Conservation (phyloP, 2,113 vertebrate species). For the Thomomys bottae region DNA sequence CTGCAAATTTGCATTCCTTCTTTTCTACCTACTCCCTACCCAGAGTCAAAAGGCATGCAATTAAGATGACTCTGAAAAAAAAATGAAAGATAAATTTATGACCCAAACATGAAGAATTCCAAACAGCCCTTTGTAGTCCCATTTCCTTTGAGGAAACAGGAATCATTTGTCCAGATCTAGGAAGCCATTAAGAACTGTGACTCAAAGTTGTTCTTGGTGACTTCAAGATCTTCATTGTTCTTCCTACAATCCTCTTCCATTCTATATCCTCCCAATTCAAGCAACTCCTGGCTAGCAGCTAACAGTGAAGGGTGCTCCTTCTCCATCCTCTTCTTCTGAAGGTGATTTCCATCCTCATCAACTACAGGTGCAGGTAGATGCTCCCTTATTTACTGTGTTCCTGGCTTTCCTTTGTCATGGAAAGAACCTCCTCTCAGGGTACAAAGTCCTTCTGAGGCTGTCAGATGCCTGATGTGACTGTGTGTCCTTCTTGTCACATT, state of each 20-base stretch:
- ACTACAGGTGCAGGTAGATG: not conserved
- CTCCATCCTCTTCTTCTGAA: not conserved
- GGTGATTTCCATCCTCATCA: not conserved
- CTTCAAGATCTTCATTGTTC: not conserved
- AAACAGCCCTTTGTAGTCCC: not conserved
- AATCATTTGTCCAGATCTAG: not conserved
- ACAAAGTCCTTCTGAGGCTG: not conserved
- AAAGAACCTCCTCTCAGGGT: not conserved
- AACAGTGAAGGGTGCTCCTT: not conserved
- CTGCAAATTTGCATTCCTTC: not conserved
- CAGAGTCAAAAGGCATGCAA: not conserved
- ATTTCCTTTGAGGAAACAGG: not conserved
- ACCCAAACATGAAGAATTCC: not conserved
- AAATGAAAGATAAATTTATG: slow-evolving; percentile 2
- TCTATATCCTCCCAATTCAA: not conserved
- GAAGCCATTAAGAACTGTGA: not conserved
- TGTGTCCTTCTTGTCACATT: not conserved
- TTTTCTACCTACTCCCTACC: not conserved
- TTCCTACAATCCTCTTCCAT: not conserved
- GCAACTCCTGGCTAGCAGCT: not conserved
- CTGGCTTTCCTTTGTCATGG: not conserved
- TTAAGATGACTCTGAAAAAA: not conserved
- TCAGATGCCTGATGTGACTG: too few relatives aligned
- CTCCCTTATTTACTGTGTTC: not conserved
- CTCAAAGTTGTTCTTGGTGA: not conserved